These are phyloP conservation scores for Arnoldichthys spilopterus DNA, from an alignment of 2,797 vertebrate genomes.

Conservation along the genomic window DNA sequence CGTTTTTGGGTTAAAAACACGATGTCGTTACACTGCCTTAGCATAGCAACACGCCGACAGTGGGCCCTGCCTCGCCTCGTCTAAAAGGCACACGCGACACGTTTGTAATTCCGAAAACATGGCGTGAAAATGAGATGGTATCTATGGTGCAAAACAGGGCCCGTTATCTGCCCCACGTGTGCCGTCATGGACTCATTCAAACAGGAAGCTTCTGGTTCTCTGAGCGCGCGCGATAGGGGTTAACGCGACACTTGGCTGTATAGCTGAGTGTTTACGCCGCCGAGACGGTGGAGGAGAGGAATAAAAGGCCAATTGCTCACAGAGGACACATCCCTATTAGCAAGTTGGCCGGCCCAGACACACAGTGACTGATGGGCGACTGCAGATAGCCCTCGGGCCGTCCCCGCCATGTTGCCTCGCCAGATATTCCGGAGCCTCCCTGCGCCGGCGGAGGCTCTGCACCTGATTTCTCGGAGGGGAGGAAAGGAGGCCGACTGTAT, in stretches of 20 bases:
- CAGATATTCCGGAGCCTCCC: constrained; percentile 30
- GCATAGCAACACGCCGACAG: too few species aligned
- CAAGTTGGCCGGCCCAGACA: constrained; percentile 51
- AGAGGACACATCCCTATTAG: constrained; percentile 57
- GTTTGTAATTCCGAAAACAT: too few species aligned
- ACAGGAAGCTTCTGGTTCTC: constrained; percentile 1
- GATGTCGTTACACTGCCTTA: too few species aligned
- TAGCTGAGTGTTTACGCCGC: not conserved
- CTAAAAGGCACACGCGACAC: too few species aligned
- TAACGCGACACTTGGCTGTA: constrained; percentile 4
- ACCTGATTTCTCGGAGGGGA: constrained; percentile 49
- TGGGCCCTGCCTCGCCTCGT: too few species aligned
- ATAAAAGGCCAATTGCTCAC: constrained; percentile 52
- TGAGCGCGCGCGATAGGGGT: not conserved
- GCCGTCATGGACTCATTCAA: too few species aligned
- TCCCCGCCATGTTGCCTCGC: constrained; percentile 36
- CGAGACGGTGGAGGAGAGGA: constrained; percentile 36
- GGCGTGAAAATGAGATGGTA: too few species aligned
- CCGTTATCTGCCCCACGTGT: too few species aligned
- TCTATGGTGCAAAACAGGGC: too few species aligned
- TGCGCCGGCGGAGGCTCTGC: constrained; percentile 43
- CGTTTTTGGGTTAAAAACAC: too few species aligned
- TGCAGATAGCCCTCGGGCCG: constrained; percentile 47
- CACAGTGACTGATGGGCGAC: constrained; percentile 48
- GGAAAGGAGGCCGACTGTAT: constrained; percentile 19